Evolutionary conservation across 2,113 vertebrate genomes (phyloP).

Genomic region (Gavia stellata): DNA sequence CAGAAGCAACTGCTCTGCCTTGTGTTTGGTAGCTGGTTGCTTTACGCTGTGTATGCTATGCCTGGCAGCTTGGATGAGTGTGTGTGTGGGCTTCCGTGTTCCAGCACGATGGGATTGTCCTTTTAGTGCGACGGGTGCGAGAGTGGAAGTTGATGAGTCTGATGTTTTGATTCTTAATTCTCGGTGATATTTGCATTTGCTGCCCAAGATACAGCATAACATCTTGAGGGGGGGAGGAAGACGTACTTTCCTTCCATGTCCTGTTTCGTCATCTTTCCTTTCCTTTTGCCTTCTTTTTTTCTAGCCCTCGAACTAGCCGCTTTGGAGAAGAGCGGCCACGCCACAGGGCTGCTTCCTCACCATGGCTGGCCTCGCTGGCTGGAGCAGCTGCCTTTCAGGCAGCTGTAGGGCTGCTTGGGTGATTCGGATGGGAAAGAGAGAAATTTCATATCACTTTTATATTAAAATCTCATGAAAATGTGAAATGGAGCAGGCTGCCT

Average conservation of each 20-base stretch:
- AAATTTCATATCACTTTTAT: background rate
- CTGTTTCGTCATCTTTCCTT: background rate
- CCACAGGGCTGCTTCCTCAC: background rate
- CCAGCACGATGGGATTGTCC: slow-evolving; percentile 26
- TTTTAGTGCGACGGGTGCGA: background rate
- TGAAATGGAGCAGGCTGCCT: background rate
- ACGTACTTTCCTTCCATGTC: background rate
- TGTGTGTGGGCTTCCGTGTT: slow-evolving; percentile 9
- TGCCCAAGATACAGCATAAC: background rate
- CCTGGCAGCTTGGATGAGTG: slow-evolving; percentile 40
- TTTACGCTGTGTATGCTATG: background rate
- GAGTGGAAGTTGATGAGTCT: slow-evolving; percentile 9
- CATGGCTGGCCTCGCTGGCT: accelerated
- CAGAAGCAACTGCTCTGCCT: background rate
- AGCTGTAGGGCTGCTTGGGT: background rate
- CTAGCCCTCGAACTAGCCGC: background rate
- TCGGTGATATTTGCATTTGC: background rate
- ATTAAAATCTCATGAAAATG: background rate
- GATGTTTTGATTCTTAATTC: background rate
- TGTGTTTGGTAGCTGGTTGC: background rate
- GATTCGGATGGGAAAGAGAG: background rate
- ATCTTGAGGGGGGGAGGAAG: background rate
- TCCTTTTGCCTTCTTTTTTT: background rate
- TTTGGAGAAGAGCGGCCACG: background rate
- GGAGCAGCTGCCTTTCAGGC: background rate